Conservation (phyloP, 2,888 invertebrate genomes). For the Chalcis sispes region DNA sequence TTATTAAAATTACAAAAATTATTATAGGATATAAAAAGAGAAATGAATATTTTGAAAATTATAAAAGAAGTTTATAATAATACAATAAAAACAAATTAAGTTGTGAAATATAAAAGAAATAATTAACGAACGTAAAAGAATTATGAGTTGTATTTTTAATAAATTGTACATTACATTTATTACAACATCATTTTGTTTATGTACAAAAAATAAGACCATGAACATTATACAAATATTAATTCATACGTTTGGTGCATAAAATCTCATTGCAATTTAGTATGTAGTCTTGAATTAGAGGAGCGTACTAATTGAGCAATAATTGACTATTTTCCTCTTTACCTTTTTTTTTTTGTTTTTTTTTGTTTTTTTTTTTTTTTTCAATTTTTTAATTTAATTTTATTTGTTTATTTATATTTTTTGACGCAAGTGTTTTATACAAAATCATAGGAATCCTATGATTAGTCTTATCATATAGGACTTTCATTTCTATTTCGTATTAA, state of each 20-base stretch:
- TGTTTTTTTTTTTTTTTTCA: no score
- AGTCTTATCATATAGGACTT: slow-evolving; percentile 53
- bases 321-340: slow-evolving; percentile 73
- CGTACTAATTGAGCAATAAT: slow-evolving; percentile 68
- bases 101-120: no score
- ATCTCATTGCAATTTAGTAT: slow-evolving; percentile 52
- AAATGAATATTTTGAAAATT: no score
- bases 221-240: slow-evolving; percentile 65
- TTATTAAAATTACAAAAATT: no score
- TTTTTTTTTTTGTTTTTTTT: no score
- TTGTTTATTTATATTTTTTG: slow-evolving; percentile 63
- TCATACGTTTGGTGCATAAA: slow-evolving; percentile 68
- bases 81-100: no score
- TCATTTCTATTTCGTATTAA: slow-evolving; percentile 58
- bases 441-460: slow-evolving; percentile 50
- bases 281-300: slow-evolving; percentile 47
- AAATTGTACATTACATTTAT: slow-evolving; percentile 75
- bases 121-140: no score
- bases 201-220: slow-evolving; percentile 69
- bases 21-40: no score
- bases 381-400: no score
- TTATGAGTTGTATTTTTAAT: slow-evolving; percentile 35
- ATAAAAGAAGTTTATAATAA: no score
- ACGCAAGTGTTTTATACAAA: slow-evolving; percentile 47
- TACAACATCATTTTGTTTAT: slow-evolving; percentile 72